phyloP scores from a whole-genome alignment of 2,113 vertebrate species.

The Percopsis transmontana region DNA sequence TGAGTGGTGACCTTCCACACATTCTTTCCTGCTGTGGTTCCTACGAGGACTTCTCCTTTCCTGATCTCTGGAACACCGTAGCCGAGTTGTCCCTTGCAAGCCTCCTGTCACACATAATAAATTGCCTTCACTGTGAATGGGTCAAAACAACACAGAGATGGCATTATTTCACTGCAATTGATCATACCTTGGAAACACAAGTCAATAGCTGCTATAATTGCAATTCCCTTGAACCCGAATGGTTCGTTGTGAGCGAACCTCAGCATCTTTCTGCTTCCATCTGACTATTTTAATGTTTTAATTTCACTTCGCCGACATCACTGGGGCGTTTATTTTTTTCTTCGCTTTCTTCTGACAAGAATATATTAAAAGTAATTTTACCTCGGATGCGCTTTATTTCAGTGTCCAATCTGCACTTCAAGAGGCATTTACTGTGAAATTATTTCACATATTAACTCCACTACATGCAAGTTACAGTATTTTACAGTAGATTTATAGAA shows the following conservation, averaged over 20 bases:
- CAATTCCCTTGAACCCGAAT: slow-evolving; percentile 69
- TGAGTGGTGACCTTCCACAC: no score
- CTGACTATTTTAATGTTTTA: slow-evolving; percentile 48
- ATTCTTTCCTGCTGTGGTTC: no score
- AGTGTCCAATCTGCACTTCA: neutral
- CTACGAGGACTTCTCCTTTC: no score
- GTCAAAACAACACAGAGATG: slow-evolving; percentile 83
- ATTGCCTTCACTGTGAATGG: slow-evolving; percentile 80
- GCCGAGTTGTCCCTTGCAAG: no score
- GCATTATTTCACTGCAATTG: slow-evolving; percentile 83
- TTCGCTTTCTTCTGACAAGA: neutral
- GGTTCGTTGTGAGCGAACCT: slow-evolving; percentile 52
- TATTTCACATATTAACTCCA: slow-evolving; percentile 27
- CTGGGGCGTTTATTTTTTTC: neutral
- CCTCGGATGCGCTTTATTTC: slow-evolving; percentile 8
- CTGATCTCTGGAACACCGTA: no score
- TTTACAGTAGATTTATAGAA: slow-evolving; percentile 19
- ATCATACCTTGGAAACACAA: slow-evolving; percentile 81
- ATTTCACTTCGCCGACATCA: neutral
- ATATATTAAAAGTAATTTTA: neutral
- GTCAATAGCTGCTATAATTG: slow-evolving; percentile 84
- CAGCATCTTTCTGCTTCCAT: slow-evolving; percentile 47
- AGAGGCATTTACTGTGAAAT: neutral
- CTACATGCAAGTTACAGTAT: slow-evolving; percentile 3
- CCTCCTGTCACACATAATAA: slow-evolving; percentile 81